Conservation (phyloP, 2,113 vertebrate genomes). For the Noctilio leporinus region DNA sequence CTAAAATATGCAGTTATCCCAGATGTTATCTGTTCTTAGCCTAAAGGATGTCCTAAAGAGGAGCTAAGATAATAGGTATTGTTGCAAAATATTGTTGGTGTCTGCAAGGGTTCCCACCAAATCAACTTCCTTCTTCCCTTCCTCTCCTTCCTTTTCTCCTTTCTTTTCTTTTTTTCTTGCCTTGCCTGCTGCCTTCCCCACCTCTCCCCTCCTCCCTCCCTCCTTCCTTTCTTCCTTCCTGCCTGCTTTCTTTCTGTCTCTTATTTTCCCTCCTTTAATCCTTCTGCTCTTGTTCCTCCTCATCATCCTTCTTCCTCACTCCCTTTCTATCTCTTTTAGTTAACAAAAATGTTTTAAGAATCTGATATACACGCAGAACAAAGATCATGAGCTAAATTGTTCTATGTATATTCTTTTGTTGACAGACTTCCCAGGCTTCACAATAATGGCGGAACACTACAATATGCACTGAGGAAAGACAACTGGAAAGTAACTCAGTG, state of each 20-base stretch:
- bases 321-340: neutral
- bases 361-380: neutral
- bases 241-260: too few species aligned
- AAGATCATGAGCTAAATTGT: neutral
- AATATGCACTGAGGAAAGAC: neutral
- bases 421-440: neutral
- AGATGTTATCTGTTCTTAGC: neutral
- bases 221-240: neutral
- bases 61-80: neutral
- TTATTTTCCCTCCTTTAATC: too few species aligned
- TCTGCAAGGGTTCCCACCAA: neutral
- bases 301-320: neutral
- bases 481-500: neutral
- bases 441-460: neutral
- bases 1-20: neutral
- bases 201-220: neutral
- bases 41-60: neutral
- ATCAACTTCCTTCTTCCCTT: neutral
- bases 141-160: rapidly evolving
- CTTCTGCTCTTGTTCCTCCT: neutral
- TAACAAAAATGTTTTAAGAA: neutral
- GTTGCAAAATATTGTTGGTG: neutral
- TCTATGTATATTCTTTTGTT: neutral
- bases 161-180: neutral
- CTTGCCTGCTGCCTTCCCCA: too few species aligned